phyloP scores from a whole-genome alignment of 2,797 vertebrate genomes.

The Prionace glauca region DNA sequence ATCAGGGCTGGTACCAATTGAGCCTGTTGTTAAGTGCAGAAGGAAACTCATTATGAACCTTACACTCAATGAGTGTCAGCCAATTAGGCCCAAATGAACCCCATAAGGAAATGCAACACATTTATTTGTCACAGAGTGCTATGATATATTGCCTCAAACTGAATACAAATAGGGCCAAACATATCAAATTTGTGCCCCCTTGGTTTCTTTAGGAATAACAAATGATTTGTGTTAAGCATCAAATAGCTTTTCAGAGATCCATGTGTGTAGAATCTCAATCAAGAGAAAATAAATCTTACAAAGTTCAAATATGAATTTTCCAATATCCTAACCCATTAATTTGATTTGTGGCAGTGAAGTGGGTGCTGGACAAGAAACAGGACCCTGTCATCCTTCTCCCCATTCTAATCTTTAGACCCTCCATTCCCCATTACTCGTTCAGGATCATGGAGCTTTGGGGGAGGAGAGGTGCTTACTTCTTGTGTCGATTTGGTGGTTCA shows the following conservation, averaged over 20 bases:
- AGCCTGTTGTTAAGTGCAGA: background rate
- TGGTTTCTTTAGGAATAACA: background rate
- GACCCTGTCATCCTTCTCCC: background rate
- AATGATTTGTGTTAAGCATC: background rate
- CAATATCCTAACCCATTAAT: background rate
- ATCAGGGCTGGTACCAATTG: background rate
- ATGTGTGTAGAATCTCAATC: background rate
- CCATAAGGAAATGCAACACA: background rate
- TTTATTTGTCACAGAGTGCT: background rate
- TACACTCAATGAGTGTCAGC: background rate
- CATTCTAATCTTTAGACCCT: background rate
- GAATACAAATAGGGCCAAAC: background rate
- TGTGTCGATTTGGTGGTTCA: conserved; percentile 81
- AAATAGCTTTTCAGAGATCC: background rate
- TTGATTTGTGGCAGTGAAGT: background rate
- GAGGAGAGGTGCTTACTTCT: conserved; percentile 67
- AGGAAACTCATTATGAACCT: background rate
- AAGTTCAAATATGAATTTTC: background rate
- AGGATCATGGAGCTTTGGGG: conserved; percentile 32
- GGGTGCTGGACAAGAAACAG: background rate
- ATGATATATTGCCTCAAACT: background rate
- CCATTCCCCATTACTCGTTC: background rate
- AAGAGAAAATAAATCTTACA: background rate
- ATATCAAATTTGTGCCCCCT: background rate
- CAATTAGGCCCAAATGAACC: background rate